Evolutionary conservation across 1,140 invertebrate genomes (phyloP).

Genomic region (Bathynomus jamesi): DNA sequence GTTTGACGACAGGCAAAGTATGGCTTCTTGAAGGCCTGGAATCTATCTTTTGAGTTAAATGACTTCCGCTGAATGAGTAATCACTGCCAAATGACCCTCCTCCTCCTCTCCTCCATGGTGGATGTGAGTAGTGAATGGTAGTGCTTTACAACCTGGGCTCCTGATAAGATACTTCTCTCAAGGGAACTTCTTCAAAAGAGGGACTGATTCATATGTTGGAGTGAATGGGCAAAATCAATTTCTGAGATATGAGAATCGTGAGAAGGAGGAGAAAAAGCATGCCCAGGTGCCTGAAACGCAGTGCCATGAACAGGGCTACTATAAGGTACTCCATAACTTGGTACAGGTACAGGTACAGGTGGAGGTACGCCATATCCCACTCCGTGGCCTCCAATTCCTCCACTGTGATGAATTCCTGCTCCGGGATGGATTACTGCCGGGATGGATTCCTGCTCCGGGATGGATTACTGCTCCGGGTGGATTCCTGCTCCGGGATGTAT

Average conservation of each 20-base stretch:
- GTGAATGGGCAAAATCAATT: not conserved
- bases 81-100: not conserved
- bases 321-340: not conserved
- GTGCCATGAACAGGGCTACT: not conserved
- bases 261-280: not conserved
- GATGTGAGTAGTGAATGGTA: constrained; percentile 27
- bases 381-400: not conserved
- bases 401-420: not conserved
- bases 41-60: not conserved
- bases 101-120: constrained; percentile 22
- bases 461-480: not conserved
- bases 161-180: too few species aligned
- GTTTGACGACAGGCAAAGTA: constrained; percentile 12
- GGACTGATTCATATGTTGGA: not conserved
- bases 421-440: not conserved
- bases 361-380: not conserved
- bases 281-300: not conserved
- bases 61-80: not conserved
- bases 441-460: not conserved
- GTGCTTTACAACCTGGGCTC: constrained; percentile 21
- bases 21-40: constrained; percentile 14
- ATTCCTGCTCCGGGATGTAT: not conserved
- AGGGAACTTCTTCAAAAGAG: not conserved
- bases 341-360: not conserved
- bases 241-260: not conserved